A percentile compares a stretch with the other conserved stretches of the same genome.
Conservation (phyloP, 1,140 invertebrate genomes). For the Manduca sexta region DNA sequence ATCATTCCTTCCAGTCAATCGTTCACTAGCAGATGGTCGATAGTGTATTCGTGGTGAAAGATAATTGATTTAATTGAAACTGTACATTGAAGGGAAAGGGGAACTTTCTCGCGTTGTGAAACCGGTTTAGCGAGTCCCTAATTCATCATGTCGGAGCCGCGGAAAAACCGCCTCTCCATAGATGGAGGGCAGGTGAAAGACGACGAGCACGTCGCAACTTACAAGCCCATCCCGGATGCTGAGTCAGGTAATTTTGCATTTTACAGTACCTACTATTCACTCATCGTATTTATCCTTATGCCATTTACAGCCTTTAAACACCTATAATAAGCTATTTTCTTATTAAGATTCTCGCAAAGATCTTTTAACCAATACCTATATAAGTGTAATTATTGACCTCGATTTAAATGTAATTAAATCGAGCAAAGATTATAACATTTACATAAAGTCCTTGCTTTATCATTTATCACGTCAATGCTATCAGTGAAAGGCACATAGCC, state of each 20-base stretch:
- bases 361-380: too few species aligned
- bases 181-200: constrained; percentile 62
- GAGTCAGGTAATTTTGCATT: constrained; percentile 68
- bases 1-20: constrained; percentile 20
- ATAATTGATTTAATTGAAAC: constrained; percentile 26
- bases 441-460: not conserved
- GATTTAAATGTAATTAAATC: too few species aligned
- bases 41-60: constrained; percentile 10
- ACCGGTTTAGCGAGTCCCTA: constrained; percentile 29
- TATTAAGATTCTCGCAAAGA: too few species aligned
- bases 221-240: constrained; percentile 75
- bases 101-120: constrained; percentile 24
- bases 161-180: constrained; percentile 62
- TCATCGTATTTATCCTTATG: not conserved
- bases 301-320: not conserved
- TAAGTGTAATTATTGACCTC: too few species aligned
- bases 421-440: not conserved
- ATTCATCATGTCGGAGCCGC: constrained; percentile 60
- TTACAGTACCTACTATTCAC: not conserved
- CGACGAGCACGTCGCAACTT: constrained; percentile 66
- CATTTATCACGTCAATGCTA: constrained; percentile 1
- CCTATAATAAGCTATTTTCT: too few species aligned
- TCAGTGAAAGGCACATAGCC: constrained; percentile 14
- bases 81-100: constrained; percentile 24
- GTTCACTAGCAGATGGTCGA: constrained; percentile 25